Conservation (phyloP, 1,140 invertebrate species). For the Drosophila littoralis region DNA sequence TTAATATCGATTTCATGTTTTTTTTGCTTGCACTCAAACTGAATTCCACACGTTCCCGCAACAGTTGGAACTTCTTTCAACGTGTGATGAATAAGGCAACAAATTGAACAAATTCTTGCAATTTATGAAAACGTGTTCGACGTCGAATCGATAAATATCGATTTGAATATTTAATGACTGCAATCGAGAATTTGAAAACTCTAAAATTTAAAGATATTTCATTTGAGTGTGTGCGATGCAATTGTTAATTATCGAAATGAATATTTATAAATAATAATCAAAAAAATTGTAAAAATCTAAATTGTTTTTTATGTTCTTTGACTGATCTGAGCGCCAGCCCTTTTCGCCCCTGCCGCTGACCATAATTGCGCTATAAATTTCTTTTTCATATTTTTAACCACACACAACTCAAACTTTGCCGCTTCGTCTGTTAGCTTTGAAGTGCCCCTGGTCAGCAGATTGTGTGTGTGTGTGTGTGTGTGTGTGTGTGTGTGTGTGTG, state of each 20-base stretch:
- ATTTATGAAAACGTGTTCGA: too few species aligned
- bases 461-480: not conserved
- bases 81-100: too few species aligned
- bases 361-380: constrained; percentile 2
- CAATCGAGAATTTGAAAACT: too few species aligned
- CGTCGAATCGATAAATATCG: not conserved
- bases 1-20: too few species aligned
- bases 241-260: not conserved
- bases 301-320: not conserved
- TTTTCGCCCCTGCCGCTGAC: too few species aligned
- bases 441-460: not conserved
- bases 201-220: too few species aligned
- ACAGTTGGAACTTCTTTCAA: too few species aligned
- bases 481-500: not conserved
- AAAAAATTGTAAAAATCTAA: not conserved
- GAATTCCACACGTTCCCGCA: too few species aligned
- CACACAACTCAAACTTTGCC: constrained; percentile 1
- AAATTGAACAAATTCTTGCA: too few species aligned
- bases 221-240: too few species aligned
- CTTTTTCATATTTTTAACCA: not conserved
- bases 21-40: too few species aligned
- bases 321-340: too few species aligned
- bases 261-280: not conserved
- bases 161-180: not conserved
- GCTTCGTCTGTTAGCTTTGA: constrained; percentile 7